A percentile compares a stretch with the other conserved stretches of the same genome.
phyloP scores from a whole-genome alignment of 2,797 vertebrate species.

The Schizothorax lantsangensis region DNA sequence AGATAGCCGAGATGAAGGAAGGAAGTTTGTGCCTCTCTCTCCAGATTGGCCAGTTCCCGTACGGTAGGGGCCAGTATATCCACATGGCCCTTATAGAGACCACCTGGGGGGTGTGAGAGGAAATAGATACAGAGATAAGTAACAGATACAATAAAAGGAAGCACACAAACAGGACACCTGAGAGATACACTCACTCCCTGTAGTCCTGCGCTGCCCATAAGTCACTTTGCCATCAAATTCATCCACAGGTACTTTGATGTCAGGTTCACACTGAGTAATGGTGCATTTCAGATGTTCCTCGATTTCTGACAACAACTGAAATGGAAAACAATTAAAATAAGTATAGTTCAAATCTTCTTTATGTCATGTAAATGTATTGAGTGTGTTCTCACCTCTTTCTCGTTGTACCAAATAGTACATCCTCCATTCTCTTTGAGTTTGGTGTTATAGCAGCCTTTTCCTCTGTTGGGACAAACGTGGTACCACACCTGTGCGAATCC shows the following conservation, averaged over 20 bases:
- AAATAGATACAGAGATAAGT: conserved; percentile 24
- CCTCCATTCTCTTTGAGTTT: conserved; percentile 94
- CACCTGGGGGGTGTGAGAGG: conserved; percentile 77
- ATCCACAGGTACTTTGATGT: conserved; percentile 94
- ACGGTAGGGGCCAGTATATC: conserved; percentile 95
- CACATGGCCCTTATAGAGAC: conserved; percentile 94
- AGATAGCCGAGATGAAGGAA: conserved; percentile 96
- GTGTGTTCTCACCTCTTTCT: conserved; percentile 87
- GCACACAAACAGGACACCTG: neutral
- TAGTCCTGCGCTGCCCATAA: conserved; percentile 88
- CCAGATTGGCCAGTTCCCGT: conserved; percentile 91
- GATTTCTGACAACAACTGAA: conserved; percentile 91
- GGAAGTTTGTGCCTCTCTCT: conserved; percentile 95
- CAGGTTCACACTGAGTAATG: conserved; percentile 94
- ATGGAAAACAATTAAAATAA: neutral
- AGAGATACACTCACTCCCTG: conserved; percentile 80
- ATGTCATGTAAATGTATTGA: neutral
- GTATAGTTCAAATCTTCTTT: neutral
- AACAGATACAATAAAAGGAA: neutral
- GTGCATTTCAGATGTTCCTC: conserved; percentile 98
- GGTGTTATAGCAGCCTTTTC: conserved; percentile 94
- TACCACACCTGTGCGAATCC: conserved; percentile 90
- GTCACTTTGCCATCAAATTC: conserved; percentile 98
- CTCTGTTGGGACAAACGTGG: conserved; percentile 92
- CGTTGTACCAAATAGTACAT: conserved; percentile 99